These are phyloP conservation scores for Hydrotaea diabolus DNA, from an alignment of 2,888 invertebrate genomes.

Conservation along the genomic window DNA sequence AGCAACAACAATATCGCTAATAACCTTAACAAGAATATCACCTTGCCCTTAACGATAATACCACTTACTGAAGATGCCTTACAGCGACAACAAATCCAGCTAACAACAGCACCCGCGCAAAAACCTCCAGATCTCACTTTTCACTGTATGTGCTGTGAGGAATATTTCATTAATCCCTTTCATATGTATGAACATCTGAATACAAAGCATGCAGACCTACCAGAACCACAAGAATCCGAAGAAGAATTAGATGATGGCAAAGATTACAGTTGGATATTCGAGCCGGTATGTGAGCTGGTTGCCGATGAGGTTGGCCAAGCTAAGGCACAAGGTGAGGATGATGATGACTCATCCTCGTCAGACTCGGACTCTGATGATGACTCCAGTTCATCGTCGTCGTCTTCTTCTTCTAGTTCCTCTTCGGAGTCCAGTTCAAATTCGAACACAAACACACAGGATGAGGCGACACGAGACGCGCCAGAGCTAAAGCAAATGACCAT, in stretches of 20 bases:
- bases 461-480: conserved; percentile 55
- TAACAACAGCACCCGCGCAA: conserved; percentile 62
- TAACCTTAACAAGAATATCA: conserved; percentile 67
- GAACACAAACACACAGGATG: conserved; percentile 71
- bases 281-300: conserved; percentile 77
- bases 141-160: conserved; percentile 79
- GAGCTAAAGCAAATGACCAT: conserved; percentile 28
- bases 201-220: conserved; percentile 74
- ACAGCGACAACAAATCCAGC: conserved; percentile 12
- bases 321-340: conserved; percentile 40
- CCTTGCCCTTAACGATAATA: conserved; percentile 78
- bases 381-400: conserved; percentile 67
- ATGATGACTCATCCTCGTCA: conserved; percentile 61
- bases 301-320: conserved; percentile 56
- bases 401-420: conserved; percentile 68
- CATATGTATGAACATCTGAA: conserved; percentile 79
- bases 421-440: conserved; percentile 60
- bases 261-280: conserved; percentile 79
- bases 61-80: conserved; percentile 73
- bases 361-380: conserved; percentile 72
- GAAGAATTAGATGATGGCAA: conserved; percentile 71
- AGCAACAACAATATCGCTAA: conserved; percentile 26
- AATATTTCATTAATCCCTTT: conserved; percentile 78
- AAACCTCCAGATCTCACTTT: conserved; percentile 79
- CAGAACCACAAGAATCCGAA: conserved; percentile 66